Conservation (phyloP, 53 echinoderm and acorn worm genomes). For the Astropecten irregularis region DNA sequence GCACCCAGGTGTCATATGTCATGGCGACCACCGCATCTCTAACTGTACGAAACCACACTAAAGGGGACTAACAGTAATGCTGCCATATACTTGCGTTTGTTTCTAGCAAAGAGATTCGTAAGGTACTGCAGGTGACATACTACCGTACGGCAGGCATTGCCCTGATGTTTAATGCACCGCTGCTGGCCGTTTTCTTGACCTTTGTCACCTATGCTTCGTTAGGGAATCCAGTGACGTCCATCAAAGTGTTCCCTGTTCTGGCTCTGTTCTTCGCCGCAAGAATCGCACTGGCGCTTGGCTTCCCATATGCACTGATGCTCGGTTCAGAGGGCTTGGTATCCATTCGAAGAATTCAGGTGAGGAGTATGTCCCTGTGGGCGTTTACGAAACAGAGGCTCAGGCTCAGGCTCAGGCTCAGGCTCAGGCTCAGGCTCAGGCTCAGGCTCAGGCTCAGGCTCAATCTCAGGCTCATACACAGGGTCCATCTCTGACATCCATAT, state of each 20-base stretch:
- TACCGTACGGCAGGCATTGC: slow-evolving; percentile 75
- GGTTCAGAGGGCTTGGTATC: slow-evolving; percentile 73
- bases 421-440: no score
- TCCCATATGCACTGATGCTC: slow-evolving; percentile 73
- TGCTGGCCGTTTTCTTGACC: slow-evolving; percentile 64
- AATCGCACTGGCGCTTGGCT: slow-evolving; percentile 62
- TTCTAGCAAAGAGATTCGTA: slow-evolving; percentile 75
- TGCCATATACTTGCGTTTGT: no score
- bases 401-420: no score
- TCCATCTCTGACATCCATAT: no score
- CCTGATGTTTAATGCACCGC: slow-evolving; percentile 62
- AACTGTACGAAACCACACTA: no score
- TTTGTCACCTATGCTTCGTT: slow-evolving; percentile 73
- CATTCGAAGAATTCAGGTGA: slow-evolving; percentile 78
- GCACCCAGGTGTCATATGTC: no score
- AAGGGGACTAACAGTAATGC: no score
- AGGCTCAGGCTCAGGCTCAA: neutral
- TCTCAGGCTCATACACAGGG: neutral
- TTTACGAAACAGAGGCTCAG: no score
- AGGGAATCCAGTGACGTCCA: slow-evolving; percentile 70
- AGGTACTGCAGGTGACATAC: slow-evolving; percentile 41
- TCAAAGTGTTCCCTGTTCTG: slow-evolving; percentile 76
- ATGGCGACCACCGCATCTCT: no score
- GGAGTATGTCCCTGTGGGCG: neutral
- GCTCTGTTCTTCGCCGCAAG: slow-evolving; percentile 79